These are phyloP conservation scores for Alca torda DNA, from an alignment of 2,797 vertebrate genomes.

Conservation along the genomic window DNA sequence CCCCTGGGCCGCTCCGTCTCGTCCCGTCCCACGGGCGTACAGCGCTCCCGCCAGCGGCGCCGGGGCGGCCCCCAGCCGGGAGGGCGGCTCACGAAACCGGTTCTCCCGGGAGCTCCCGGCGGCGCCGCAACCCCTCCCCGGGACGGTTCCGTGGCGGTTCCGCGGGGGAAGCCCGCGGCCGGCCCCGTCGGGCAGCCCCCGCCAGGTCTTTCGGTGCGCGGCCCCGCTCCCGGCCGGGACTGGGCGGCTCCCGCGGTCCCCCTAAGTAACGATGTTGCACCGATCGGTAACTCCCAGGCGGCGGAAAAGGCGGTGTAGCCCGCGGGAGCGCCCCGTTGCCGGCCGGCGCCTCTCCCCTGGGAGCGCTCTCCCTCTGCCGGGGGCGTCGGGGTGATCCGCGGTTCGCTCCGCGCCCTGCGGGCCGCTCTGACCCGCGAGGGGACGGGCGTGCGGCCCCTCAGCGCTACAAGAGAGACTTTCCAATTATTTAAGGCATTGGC, in stretches of 20 bases:
- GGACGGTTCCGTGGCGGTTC: neutral
- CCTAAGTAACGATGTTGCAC: fast-evolving
- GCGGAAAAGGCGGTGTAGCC: neutral
- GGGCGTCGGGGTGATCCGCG: neutral
- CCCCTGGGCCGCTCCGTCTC: neutral
- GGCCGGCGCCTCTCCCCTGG: neutral
- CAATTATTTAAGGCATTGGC: constrained; percentile 23
- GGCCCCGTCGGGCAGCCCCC: neutral
- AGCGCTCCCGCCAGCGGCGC: neutral
- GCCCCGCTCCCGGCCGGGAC: neutral
- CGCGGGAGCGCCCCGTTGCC: neutral
- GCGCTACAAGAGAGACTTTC: neutral
- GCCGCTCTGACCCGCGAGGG: neutral
- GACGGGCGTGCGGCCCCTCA: neutral
- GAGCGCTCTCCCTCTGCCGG: neutral
- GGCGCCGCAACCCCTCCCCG: neutral
- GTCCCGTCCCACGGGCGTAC: neutral
- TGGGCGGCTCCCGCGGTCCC: neutral
- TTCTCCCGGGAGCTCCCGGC: neutral
- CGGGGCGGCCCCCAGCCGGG: neutral
- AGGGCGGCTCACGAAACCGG: neutral
- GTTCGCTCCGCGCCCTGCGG: neutral
- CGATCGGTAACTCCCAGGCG: fast-evolving
- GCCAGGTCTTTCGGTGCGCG: neutral
- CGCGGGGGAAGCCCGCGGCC: neutral